Base-by-base conservation (phyloP, 2,113 vertebrate species). In the Ameiurus melas region DNA sequence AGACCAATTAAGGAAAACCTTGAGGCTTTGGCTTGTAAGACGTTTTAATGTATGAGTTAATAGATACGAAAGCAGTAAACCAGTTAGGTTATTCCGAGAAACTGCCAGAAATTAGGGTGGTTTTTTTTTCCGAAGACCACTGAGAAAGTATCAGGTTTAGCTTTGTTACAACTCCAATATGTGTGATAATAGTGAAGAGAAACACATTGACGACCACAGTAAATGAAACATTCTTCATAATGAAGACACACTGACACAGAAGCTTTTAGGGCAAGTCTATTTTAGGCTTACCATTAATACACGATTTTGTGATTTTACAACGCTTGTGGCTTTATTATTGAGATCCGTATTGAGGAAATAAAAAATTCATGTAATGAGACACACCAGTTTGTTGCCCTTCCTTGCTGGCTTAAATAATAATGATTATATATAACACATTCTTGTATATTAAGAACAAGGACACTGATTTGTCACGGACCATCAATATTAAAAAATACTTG, bases 371-470 rank as follows among this genome's bases (percentile, higher is more conserved):
- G 12, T 71, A 53, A 27, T 39, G 51, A 43, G 13, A 75, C 33
- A 77, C 30, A 30, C 27, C 17, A 25, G 10, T 12, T 4, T 73
- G 19, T 6, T 7, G 27, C 5, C 19, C n/a, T 85, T 30, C 19
- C n/a, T 85, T 30, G 14, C 70, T 43, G 39, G 71, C n/a, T 39
- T 62, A 9, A 77, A 84, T 39, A 13, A 83, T 60, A 22, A 83
- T 36, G 71, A 51, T 9, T 22, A 30, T 22, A 70, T 14, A 36
- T 43, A 53, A 83, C 47, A 57, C 22, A 96, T 96, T 96, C 95
- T 96, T 95, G 96, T 94, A 94, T 94, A 96, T 77, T 14, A 77
- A 27, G 22, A 47, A 27, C 39, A 77, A 47, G 22, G 10, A 27
- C 68, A 36, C 16, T 2, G 68, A 36, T 16, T 71, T 36, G 4